Conservation (phyloP, 2,113 vertebrate genomes). For the Suncus etruscus region DNA sequence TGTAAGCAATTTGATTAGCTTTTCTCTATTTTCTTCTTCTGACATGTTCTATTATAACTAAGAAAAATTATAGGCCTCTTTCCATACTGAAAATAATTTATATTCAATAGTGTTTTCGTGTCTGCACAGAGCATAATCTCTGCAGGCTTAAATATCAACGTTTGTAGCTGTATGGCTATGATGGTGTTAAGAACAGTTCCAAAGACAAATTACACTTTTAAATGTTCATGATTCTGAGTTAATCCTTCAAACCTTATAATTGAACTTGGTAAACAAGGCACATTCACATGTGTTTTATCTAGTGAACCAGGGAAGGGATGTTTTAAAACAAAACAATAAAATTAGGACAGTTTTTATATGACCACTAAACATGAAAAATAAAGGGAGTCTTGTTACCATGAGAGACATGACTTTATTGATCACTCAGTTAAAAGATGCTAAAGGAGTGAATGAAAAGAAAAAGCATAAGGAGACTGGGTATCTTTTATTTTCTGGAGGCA, state of each 20-base stretch:
- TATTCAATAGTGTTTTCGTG: conserved; percentile 63
- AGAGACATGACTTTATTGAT: conserved; percentile 63
- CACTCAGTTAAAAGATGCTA: conserved; percentile 37
- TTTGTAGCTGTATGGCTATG: conserved; percentile 63
- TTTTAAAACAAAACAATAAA: conserved; percentile 53
- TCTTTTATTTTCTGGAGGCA: conserved; percentile 26
- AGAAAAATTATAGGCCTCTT: conserved; percentile 68
- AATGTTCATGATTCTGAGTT: conserved; percentile 67
- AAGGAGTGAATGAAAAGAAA: conserved; percentile 57
- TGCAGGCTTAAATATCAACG: conserved; percentile 72
- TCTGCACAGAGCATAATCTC: conserved; percentile 59
- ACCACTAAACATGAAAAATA: conserved; percentile 58
- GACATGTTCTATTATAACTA: conserved; percentile 75
- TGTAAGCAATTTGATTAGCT: conserved; percentile 74
- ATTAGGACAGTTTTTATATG: conserved; percentile 60
- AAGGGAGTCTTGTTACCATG: conserved; percentile 44
- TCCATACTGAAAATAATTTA: conserved; percentile 76
- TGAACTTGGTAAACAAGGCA: conserved; percentile 63
- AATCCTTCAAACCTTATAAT: conserved; percentile 66
- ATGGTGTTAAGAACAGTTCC: conserved; percentile 63
- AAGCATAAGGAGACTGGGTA: not conserved
- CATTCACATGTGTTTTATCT: conserved; percentile 49
- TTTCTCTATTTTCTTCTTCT: conserved; percentile 72
- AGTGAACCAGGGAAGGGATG: conserved; percentile 50
- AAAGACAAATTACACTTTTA: conserved; percentile 73